A percentile compares a stretch with the other conserved stretches of the same genome.
These are phyloP conservation scores for Lophotriccus pileatus DNA, from an alignment of 2,797 vertebrate genomes.

Conservation along the genomic window DNA sequence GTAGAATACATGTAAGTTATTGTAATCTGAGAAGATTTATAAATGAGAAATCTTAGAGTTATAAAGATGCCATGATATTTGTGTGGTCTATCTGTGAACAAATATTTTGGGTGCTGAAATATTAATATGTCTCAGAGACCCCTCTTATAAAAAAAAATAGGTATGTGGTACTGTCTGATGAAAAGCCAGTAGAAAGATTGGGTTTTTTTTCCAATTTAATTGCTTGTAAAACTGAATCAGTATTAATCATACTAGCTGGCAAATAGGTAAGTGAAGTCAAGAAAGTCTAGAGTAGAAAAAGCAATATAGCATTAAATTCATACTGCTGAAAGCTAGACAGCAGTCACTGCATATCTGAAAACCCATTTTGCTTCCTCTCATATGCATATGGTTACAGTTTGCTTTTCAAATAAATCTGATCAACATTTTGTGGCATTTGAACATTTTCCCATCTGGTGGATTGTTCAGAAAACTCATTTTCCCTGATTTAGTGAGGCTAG, in stretches of 20 bases:
- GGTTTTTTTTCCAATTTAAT: constrained; percentile 59
- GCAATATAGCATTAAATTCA: constrained; percentile 34
- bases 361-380: constrained; percentile 58
- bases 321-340: constrained; percentile 46
- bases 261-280: constrained; percentile 42
- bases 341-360: constrained; percentile 50
- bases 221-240: constrained; percentile 59
- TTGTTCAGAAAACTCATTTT: constrained; percentile 75
- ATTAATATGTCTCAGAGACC: background rate
- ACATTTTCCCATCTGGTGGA: constrained; percentile 74
- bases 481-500: constrained; percentile 67
- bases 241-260: constrained; percentile 57
- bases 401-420: constrained; percentile 75
- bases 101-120: background rate
- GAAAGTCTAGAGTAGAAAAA: background rate
- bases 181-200: constrained; percentile 25
- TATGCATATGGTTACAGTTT: constrained; percentile 72
- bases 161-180: background rate
- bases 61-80: background rate
- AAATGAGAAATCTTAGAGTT: background rate
- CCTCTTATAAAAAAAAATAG: background rate
- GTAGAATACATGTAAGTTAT: background rate
- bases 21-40: background rate
- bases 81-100: background rate
- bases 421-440: constrained; percentile 68